Conservation (phyloP, 2,888 invertebrate species). For the Trachelus troglodyta region DNA sequence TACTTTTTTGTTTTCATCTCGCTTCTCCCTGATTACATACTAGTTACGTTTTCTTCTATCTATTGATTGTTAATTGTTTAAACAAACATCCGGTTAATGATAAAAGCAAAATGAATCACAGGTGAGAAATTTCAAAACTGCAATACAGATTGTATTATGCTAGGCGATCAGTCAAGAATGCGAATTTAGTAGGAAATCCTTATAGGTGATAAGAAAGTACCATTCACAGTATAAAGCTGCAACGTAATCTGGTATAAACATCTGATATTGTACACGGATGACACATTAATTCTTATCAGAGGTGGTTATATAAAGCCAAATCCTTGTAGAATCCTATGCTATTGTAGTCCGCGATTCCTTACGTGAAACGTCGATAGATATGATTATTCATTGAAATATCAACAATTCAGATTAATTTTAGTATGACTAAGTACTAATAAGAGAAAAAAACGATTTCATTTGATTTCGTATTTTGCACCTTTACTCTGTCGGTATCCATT, state of each 20-base stretch:
- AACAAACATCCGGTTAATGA: neutral
- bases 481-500: neutral
- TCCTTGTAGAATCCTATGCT: neutral
- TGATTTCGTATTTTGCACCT: neutral
- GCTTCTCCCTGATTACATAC: neutral
- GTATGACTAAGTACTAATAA: neutral
- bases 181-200: neutral
- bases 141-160: neutral
- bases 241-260: neutral
- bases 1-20: neutral
- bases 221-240: neutral
- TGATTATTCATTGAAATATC: neutral
- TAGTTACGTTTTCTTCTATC: neutral
- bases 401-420: too few relatives aligned
- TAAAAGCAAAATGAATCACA: neutral
- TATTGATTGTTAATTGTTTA: neutral
- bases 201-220: neutral
- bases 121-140: neutral
- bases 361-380: neutral
- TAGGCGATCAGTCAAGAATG: neutral
- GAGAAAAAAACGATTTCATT: neutral
- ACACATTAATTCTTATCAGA: neutral
- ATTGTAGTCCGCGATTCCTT: neutral
- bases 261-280: neutral
- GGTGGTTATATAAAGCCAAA: neutral